Base-by-base conservation (phyloP, 2,113 vertebrate species). In the Corythoichthys haematopterus region DNA sequence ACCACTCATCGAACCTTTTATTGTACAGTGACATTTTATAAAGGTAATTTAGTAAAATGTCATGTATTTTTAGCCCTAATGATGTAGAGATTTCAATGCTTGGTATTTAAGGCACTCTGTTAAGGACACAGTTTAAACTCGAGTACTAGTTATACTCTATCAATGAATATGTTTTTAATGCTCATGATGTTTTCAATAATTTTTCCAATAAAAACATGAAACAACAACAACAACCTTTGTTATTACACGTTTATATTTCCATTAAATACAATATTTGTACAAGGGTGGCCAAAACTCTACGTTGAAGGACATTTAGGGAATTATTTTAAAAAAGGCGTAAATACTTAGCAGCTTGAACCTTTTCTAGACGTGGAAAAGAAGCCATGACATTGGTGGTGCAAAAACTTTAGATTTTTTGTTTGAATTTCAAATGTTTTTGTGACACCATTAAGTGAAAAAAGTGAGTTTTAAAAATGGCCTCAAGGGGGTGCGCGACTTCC, bases 1-100 rank as follows among this genome's bases (percentile, higher is more conserved):
- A 70, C 76, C 80, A 82, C 88, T 87, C 65, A 61, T 79, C 80
- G 67, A 89, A 84, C 83, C 71, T 88, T 79, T 84, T 88, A 85
- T 85, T 89, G 86, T 82, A 87, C 86, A 89, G 77, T 90, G 80
- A 80, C 89, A 85, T 90, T 89, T 83, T 84, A 88, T 85, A 79
- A 83, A 79, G 81, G 86, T 74, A 84, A 72, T 85, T 87, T 82
- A 88, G 74, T 78, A 81, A 78, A 88, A 85, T 88, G 84, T 88
- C 80, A 80, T 62, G 82, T 91, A 80, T 89, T 85, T 88, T 91
- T 89, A 89, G 88, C 85, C 77, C 82, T 81, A 71, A 72, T 77
- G 68, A 45, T 87, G 68, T 90, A 90, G 85, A 65, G 81, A 83
- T 83, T 80, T 83, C 48, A 80, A 76, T 63, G 86, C 84, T 88